Base-by-base conservation (phyloP, 2,888 invertebrate species). In the Harpalus rufipes region DNA sequence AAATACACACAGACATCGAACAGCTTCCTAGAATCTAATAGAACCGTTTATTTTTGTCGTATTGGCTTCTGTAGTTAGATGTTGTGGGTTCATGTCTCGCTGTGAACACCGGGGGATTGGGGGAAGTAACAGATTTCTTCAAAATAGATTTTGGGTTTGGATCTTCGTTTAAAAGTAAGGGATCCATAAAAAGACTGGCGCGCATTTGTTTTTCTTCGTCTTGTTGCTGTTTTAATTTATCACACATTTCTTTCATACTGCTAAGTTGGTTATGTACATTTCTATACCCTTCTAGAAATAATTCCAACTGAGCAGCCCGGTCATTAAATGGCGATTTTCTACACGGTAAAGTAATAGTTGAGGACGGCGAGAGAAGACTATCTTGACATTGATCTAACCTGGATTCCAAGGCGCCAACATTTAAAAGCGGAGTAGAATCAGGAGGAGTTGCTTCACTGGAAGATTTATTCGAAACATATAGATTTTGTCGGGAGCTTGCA, bases 281-380 rank as follows among this genome's bases (percentile, higher is more conserved):
- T 95, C 89, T 96, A 95, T 85, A 96, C 92, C 96, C 96, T 88
- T 96, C 95, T 65, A 96, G 92, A 90, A 96, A 96, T 84, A 94
- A 93, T 88, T 96, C 96, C 86, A 96, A 91, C 89, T 96, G 96
- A 14, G 96, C 95, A 0, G 96, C 95, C 89, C 96, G 95, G 88
- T 96, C 96, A 89, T 96, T 74, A 41, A 74, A 74, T 16, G 72
- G 96, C 90, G 95, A 96, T 16, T 93, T 92, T 68, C 92, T 93
- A 68, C 92, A 58, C 18, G 84, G 79, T 21, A 84, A 21, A 14
- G 32, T 16, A n/a, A 74, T 6, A 16, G 63, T 84, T 59, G 65
- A 80, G 85, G 85, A 80, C 80, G 85, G 85, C 41, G 85, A 85
- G 14, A 63, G 56, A 59, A 84, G 65, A 79, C 39, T 79, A n/a